Conservation (phyloP, 2,797 vertebrate species). For the Phataginus tetradactyla region DNA sequence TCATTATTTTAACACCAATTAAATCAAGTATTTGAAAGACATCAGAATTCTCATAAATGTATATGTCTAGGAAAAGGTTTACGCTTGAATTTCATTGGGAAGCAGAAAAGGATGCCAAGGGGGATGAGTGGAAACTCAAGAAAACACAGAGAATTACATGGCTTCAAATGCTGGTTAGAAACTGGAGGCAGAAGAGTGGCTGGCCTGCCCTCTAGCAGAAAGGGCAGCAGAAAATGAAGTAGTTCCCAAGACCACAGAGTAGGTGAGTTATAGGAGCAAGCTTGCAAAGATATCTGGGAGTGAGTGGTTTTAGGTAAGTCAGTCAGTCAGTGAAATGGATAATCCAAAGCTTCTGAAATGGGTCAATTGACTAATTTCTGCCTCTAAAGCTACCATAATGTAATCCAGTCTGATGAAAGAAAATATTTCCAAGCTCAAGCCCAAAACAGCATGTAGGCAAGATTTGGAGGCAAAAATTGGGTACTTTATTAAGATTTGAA, state of each 20-base stretch:
- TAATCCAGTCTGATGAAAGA: constrained; percentile 8
- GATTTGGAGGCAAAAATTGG: not conserved
- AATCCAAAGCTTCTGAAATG: not conserved
- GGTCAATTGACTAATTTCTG: not conserved
- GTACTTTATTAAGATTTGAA: not conserved
- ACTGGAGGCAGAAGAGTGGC: not conserved
- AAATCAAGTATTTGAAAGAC: constrained; percentile 48
- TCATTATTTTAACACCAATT: constrained; percentile 60
- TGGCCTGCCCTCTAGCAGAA: not conserved
- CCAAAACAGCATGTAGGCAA: not conserved
- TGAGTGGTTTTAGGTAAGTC: not conserved
- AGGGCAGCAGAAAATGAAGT: not conserved
- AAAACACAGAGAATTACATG: constrained; percentile 11
- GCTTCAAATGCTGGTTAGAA: constrained; percentile 10
- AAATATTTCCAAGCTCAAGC: constrained; percentile 23
- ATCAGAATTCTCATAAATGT: constrained; percentile 46
- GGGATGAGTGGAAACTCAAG: constrained; percentile 7
- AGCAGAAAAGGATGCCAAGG: constrained; percentile 21
- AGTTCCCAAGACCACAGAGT: not conserved
- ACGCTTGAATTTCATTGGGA: constrained; percentile 43
- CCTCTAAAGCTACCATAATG: not conserved
- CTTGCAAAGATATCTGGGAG: not conserved
- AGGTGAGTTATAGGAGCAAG: not conserved
- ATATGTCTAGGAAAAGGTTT: constrained; percentile 3
- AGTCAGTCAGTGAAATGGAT: not conserved